Base-by-base conservation (phyloP, 2,888 invertebrate genomes). In the Erpobdella octoculata region DNA sequence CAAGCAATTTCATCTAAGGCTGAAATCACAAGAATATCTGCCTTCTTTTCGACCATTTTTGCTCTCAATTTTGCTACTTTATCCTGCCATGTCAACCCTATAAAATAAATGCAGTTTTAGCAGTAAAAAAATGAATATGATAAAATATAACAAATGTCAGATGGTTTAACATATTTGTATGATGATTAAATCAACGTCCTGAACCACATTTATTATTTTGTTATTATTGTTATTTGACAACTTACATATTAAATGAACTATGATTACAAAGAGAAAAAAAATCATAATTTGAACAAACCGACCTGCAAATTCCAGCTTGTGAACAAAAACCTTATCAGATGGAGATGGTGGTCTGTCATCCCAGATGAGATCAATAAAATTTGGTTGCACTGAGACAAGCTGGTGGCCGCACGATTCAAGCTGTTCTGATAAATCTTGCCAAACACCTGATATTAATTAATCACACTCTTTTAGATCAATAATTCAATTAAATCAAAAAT, bases 321-420 rank as follows among this genome's bases (percentile, higher is more conserved):
- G 87, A 21, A 88, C 85, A 76, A 87, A 87, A 12, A 89, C 88
- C 76, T 86, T 83, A 9, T 86, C 86, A 69, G 81, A 74, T 69
- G 87, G 86, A 70, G 31, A 88, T 35, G 85, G 84, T 0, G 87
- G 81, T 36, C 61, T 71, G 33, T 74, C 75, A 4, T 36, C 48
- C 93, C 93, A 93, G 73, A 92, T 87, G 12, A 87, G 81, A 80
- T 93, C 93, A 12, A 93, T 85, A 41, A 92, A 84, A 78, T 91
- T 91, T 5, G 73, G 28, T 3, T 36, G 21, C 0, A 77, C 73
- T n/a, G 74, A 59, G 6, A 75, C 73, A 66, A 79, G 62, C 6
- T 15, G 37, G 70, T 48, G 73, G 2, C 76, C 76, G 31, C 74
- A 70, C 36, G 72, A 66, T 6, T 66, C 46, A 66, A 77, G 35